Conservation (phyloP, 2,888 invertebrate genomes). For the Phragmatobia fuliginosa region DNA sequence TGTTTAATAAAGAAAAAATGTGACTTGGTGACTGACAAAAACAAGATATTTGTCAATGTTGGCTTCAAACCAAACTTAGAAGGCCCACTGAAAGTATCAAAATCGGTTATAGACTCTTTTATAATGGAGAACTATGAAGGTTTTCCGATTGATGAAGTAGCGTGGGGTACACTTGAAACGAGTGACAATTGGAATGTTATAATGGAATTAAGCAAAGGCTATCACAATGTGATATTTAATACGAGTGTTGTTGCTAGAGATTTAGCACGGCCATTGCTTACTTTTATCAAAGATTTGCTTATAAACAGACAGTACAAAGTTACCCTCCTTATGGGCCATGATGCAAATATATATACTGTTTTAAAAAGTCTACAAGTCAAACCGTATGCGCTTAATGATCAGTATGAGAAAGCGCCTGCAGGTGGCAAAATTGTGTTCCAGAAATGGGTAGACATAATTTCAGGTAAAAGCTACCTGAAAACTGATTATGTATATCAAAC, state of each 20-base stretch:
- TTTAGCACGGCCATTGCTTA: slow-evolving; percentile 66
- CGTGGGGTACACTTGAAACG: slow-evolving; percentile 69
- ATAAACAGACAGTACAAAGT: slow-evolving; percentile 58
- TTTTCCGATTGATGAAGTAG: slow-evolving; percentile 65
- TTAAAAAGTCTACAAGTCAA: slow-evolving; percentile 66
- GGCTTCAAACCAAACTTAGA: slow-evolving; percentile 68
- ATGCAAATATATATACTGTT: slow-evolving; percentile 75
- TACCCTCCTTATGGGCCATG: slow-evolving; percentile 75
- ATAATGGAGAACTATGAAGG: slow-evolving; percentile 79
- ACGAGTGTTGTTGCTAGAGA: slow-evolving; percentile 71
- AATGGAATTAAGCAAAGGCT: slow-evolving; percentile 63
- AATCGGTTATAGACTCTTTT: slow-evolving; percentile 75
- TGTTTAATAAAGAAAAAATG: slow-evolving; percentile 66
- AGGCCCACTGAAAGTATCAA: slow-evolving; percentile 76
- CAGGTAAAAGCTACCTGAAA: slow-evolving; percentile 60
- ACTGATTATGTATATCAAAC: slow-evolving; percentile 74
- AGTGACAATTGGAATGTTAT: slow-evolving; percentile 62
- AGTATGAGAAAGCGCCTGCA: slow-evolving; percentile 67
- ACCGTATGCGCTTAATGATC: slow-evolving; percentile 61
- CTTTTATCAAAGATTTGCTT: slow-evolving; percentile 65
- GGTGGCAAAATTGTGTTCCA: slow-evolving; percentile 80
- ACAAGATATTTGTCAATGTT: slow-evolving; percentile 56
- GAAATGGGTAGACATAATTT: slow-evolving; percentile 64
- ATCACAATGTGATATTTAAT: slow-evolving; percentile 75
- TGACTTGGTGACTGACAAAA: slow-evolving; percentile 64